Conservation (phyloP, 2,797 vertebrate genomes). For the Steatocranus sp. region DNA sequence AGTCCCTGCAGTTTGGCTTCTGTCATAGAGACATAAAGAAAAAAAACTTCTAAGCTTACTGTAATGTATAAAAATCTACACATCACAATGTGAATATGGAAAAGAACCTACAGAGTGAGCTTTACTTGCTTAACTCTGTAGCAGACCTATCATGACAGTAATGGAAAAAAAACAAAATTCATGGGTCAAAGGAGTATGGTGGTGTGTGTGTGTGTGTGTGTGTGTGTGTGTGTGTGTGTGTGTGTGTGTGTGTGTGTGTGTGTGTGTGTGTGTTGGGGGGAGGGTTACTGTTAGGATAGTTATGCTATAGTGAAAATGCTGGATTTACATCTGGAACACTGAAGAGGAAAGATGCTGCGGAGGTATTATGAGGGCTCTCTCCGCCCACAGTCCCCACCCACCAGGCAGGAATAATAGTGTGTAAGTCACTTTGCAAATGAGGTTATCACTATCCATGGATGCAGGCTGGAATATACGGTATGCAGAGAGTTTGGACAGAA, state of each 20-base stretch:
- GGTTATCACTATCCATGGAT: slow-evolving; percentile 12
- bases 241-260: not conserved
- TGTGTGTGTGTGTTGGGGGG: not conserved
- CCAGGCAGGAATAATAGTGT: not conserved
- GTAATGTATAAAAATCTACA: not conserved
- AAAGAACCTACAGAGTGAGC: not conserved
- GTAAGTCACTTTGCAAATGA: slow-evolving; percentile 33
- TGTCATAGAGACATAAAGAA: no score
- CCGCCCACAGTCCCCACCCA: slow-evolving; percentile 36
- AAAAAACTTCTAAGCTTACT: not conserved
- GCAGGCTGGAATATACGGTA: not conserved
- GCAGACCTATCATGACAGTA: not conserved
- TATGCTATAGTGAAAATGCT: slow-evolving; percentile 29
- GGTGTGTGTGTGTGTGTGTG: no score
- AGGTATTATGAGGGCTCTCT: slow-evolving; percentile 49
- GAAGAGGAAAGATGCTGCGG: slow-evolving; percentile 31
- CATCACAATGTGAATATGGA: not conserved
- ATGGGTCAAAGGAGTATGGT: slow-evolving; percentile 3
- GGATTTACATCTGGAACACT: slow-evolving; percentile 45
- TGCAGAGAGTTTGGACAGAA: not conserved
- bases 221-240: not conserved
- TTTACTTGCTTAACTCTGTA: slow-evolving; percentile 30
- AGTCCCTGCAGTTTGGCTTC: not conserved
- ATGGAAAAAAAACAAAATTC: slow-evolving; percentile 43
- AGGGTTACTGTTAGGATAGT: slow-evolving; percentile 13